Conservation (phyloP, 2,113 vertebrate species). For the Eubucco bourcierii region DNA sequence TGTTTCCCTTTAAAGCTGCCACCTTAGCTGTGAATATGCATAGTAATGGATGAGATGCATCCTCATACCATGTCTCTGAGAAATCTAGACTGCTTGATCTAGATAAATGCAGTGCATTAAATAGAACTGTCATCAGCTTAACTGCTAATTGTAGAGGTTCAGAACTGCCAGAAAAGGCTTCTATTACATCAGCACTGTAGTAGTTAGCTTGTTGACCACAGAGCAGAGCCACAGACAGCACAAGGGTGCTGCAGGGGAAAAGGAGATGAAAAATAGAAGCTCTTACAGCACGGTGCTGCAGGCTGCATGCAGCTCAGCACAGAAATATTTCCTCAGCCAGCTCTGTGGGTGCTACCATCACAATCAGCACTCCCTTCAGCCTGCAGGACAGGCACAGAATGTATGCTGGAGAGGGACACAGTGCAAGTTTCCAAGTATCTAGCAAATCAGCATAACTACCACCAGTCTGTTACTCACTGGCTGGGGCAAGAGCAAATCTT, state of each 20-base stretch:
- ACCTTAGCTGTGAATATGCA: not conserved
- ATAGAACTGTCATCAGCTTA: not conserved
- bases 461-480: not conserved
- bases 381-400: not conserved
- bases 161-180: not conserved
- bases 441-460: not conserved
- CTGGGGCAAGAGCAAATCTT: not conserved
- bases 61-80: not conserved
- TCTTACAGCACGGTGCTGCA: not conserved
- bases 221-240: not conserved
- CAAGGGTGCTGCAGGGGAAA: not conserved
- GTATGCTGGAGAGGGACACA: not conserved
- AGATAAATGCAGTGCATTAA: not conserved
- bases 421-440: not conserved
- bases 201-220: not conserved
- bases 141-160: not conserved
- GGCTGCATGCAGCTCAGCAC: not conserved
- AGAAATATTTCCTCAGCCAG: not conserved
- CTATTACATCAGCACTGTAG: not conserved
- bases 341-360: accelerated
- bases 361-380: not conserved
- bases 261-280: not conserved
- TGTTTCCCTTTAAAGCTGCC: not conserved
- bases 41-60: not conserved
- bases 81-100: not conserved